phyloP scores from a whole-genome alignment of 1,140 invertebrate species.

The Dinoponera quadriceps region DNA sequence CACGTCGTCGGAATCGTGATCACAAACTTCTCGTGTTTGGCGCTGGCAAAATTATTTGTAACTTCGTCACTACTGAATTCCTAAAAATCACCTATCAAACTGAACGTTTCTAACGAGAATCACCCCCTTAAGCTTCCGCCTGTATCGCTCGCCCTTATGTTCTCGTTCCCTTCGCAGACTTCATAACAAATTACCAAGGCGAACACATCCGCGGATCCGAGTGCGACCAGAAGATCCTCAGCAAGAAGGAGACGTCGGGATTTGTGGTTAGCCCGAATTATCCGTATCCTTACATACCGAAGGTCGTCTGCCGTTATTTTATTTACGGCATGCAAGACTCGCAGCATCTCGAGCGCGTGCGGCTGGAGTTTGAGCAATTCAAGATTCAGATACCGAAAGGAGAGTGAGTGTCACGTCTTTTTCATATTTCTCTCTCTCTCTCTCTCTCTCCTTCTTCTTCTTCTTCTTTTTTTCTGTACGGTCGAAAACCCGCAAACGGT shows the following conservation, averaged over 20 bases:
- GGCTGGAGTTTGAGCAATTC: constrained; percentile 94
- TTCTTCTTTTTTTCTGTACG: background rate
- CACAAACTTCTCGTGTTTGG: no score
- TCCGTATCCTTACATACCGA: constrained; percentile 96
- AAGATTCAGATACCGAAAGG: constrained; percentile 92
- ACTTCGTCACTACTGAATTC: no score
- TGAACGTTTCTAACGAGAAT: no score
- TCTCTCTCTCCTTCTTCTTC: background rate
- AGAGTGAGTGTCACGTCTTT: constrained; percentile 87
- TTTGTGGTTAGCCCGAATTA: constrained; percentile 97
- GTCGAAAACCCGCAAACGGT: background rate
- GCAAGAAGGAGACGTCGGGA: constrained; percentile 95
- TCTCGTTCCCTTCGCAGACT: constrained; percentile 88
- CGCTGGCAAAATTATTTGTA: no score
- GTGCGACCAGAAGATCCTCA: constrained; percentile 98
- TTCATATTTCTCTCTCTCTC: constrained; percentile 28
- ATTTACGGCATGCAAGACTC: constrained; percentile 98
- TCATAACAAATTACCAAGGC: constrained; percentile 94
- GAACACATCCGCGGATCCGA: constrained; percentile 97
- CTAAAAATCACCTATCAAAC: no score
- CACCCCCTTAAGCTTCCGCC: no score
- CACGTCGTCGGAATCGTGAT: no score
- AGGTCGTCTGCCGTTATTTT: constrained; percentile 98
- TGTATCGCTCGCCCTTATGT: background rate
- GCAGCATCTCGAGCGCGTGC: constrained; percentile 97